Base-by-base conservation (phyloP, 2,888 invertebrate genomes). In the Catocala fraxini region DNA sequence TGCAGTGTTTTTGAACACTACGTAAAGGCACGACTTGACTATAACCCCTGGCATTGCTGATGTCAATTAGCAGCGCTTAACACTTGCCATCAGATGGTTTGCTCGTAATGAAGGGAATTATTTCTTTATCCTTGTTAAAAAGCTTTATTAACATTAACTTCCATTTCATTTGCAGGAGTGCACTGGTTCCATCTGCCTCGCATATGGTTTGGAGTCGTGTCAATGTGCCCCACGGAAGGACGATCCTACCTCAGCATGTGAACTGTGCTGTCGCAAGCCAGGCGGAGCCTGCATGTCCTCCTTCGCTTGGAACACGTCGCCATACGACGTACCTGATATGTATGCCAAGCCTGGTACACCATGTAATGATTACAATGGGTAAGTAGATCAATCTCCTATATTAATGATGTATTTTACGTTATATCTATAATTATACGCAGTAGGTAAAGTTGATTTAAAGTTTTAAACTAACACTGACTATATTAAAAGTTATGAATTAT, bases 131-230 rank as follows among this genome's bases (percentile, higher is more conserved):
- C 25, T 25, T 3, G 25, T 25, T 25, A 25, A 25, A 25, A 25
- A 25, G 25, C 25, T 3, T 25, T 49, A 34, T 13, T 12, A 51
- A 34, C 6, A 12, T 2, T 46, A 12, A 45, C 12, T 12, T 12
- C 0, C 6, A 45, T 15, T 46, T 39, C 35, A 6, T 42, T 84
- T 82, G 34, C 83, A 97, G 97, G 98, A 99, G 89, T 99, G 99
- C 86, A 98, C 98, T 0, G 99, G 99, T 0, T 99, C 99, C n/a
- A 99, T 99, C 85, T 99, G 99, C 93, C 95, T 99, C 77, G 98
- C 98, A 5, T 99, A 99, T 87, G 98, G 98, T 10, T 95, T 99
- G 89, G 98, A 99, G 91, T 99, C 99, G 43, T 99, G 99, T 85
- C 98, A 98, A 89, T 98, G 98, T 88, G 96, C 97, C 75, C 96